phyloP scores from a whole-genome alignment of 2,888 invertebrate species.

The Oligia latruncula region DNA sequence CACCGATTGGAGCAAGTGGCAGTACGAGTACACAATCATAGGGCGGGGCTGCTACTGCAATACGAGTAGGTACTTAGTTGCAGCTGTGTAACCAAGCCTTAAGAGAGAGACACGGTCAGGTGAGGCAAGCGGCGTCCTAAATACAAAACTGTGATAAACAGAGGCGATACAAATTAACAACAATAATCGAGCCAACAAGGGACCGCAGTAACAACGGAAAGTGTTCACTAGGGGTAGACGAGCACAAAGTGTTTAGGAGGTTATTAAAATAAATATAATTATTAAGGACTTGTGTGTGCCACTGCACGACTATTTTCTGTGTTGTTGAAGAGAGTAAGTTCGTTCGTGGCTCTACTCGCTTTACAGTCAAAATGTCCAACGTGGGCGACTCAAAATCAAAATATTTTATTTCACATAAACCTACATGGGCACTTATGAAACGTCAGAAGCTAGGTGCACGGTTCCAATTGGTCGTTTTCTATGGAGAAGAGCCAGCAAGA shows the following conservation, averaged over 20 bases:
- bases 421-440: neutral
- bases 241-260: conserved; percentile 31
- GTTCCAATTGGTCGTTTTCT: neutral
- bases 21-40: neutral
- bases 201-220: conserved; percentile 73
- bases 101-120: conserved; percentile 48
- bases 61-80: neutral
- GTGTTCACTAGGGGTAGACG: conserved; percentile 67
- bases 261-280: conserved; percentile 20
- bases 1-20: neutral
- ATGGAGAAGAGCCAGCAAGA: neutral
- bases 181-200: conserved; percentile 78
- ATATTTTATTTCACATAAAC: neutral
- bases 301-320: neutral
- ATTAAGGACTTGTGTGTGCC: neutral
- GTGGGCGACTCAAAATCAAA: neutral
- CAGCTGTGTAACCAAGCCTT: conserved; percentile 7
- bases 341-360: neutral
- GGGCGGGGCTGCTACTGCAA: neutral
- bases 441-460: neutral
- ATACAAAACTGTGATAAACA: conserved; percentile 72
- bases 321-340: neutral
- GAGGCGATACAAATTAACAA: conserved; percentile 80
- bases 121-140: conserved; percentile 52
- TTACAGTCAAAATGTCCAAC: neutral